Base-by-base conservation (phyloP, 2,113 vertebrate species). In the Perognathus longimembris region DNA sequence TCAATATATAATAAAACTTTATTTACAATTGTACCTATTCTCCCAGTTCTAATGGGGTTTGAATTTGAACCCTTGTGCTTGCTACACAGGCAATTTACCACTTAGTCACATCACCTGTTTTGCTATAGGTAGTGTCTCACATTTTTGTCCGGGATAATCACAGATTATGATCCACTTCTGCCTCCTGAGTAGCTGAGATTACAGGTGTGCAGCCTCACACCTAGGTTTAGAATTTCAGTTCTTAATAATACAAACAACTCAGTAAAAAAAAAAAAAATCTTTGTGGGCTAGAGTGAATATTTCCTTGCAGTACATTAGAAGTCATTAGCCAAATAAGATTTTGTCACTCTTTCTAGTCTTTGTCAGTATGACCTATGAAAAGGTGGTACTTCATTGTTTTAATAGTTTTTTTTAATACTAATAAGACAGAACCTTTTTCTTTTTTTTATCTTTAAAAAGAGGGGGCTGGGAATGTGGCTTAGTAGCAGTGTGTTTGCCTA, bases 191-290 rank as follows among this genome's bases (percentile, higher is more conserved):
- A 54, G 17, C 50, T 12, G 50, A 54, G 50, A 54, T 54, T 54
- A 54, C 50, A 54, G 50, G 50, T 45, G 45, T 45, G 45, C 50
- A 54, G 50, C 15, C 14, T 54, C 50, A 54, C 17, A 15, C 15
- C 14, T 54, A 15, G 50, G 50, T 54, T 54, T 50, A 82, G 36
- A 83, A 57, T 40, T 64, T 59, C 6, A 66, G 67, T 12, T 77
- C 54, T 63, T 54, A 87, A 76, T n/a, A 77, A 2, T n/a, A 8
- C 42, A 87, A 89, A 77, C 17, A 81, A 88, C 59, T 73, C 57
- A 95, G 32, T 8, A 85, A 85, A 93, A 88, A 80, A 3, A 85
- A 85, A 93, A 88, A 80, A 3, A 69, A 54, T 81, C 75, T 78
- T 66, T 59, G 50, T 78, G 12, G 30, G n/a, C 32, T 28, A 89